Percentiles rank a stretch among this genome's conserved stretches.
Conservation (phyloP, 2,113 vertebrate species). For the Bambusicola thoracicus region DNA sequence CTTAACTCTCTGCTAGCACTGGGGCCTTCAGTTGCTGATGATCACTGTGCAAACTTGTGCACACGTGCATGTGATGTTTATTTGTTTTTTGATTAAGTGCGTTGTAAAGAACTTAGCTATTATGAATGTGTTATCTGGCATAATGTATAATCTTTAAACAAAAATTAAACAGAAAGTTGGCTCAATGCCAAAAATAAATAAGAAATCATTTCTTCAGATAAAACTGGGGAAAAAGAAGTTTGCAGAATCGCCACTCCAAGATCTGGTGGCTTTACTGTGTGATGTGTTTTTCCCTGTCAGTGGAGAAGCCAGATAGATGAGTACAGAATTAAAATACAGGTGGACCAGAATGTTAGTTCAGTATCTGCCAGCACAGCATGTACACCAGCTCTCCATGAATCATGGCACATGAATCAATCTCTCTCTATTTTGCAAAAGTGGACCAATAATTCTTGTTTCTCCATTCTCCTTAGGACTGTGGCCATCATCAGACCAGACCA, state of each 20-base stretch:
- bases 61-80: neutral
- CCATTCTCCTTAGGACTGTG: neutral
- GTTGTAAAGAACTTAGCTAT: neutral
- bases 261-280: neutral
- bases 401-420: neutral
- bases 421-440: neutral
- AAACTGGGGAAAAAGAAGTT: neutral
- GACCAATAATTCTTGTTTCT: neutral
- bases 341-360: neutral
- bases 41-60: neutral
- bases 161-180: conserved; percentile 1
- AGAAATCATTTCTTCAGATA: neutral
- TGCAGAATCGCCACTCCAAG: neutral
- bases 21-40: neutral
- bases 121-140: neutral
- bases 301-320: neutral
- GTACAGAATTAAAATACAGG: neutral
- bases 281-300: neutral
- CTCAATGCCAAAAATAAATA: neutral
- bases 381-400: neutral
- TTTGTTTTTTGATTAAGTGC: neutral
- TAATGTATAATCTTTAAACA: conserved; percentile 17
- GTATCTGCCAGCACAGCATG: neutral
- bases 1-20: neutral
- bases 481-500: neutral